phyloP scores from a whole-genome alignment of 2,888 invertebrate species.

The Microctonus brassicae region DNA sequence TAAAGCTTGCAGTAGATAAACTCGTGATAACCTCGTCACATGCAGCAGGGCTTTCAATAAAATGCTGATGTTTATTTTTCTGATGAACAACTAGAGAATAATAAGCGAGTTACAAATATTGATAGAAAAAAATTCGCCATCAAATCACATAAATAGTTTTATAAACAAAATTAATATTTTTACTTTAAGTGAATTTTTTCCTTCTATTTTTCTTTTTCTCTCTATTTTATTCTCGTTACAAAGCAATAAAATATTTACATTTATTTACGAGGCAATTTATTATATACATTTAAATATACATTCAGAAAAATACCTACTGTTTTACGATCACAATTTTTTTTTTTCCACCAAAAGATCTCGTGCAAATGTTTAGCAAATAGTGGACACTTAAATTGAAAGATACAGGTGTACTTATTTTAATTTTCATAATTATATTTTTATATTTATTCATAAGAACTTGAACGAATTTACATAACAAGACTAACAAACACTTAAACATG shows the following conservation, averaged over 20 bases:
- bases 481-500: conserved; percentile 1
- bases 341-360: background rate
- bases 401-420: background rate
- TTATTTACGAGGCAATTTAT: no score
- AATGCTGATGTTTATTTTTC: conserved; percentile 37
- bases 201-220: no score
- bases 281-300: no score
- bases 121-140: background rate
- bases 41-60: conserved; percentile 42
- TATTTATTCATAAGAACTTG: background rate
- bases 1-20: background rate
- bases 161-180: no score
- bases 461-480: background rate
- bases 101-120: background rate
- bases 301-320: background rate
- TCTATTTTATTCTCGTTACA: no score
- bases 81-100: background rate
- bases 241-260: no score
- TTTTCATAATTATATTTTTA: background rate
- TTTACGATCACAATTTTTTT: background rate
- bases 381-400: background rate
- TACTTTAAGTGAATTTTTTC: no score
- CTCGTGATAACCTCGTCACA: conserved; percentile 43
- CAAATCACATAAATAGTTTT: no score
- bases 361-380: no score